Evolutionary conservation across 2,888 invertebrate genomes (phyloP).

Genomic region (Limnephilus marmoratus): DNA sequence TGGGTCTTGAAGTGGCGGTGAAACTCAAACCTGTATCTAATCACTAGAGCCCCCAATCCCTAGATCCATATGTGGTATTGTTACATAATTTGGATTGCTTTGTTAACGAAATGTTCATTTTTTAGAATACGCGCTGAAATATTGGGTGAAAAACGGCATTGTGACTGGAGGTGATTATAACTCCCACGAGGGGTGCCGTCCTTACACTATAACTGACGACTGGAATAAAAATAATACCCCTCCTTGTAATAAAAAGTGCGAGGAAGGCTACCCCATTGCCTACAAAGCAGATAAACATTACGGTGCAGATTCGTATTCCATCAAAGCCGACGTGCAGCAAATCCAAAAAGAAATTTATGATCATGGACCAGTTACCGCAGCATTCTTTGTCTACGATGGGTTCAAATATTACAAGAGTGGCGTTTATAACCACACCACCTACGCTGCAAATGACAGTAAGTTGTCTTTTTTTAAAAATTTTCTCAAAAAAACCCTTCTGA

Average conservation of each 20-base stretch:
- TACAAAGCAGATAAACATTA: slow-evolving; percentile 87
- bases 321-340: slow-evolving; percentile 79
- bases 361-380: slow-evolving; percentile 93
- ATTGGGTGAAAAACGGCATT: too few species aligned
- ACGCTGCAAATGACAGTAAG: slow-evolving; percentile 81
- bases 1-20: too few species aligned
- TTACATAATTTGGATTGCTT: too few species aligned
- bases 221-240: slow-evolving; percentile 78
- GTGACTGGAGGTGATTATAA: too few species aligned
- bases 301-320: slow-evolving; percentile 82
- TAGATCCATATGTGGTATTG: too few species aligned
- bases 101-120: too few species aligned
- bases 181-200: neutral
- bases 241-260: slow-evolving; percentile 84
- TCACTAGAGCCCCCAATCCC: too few species aligned
- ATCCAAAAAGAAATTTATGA: slow-evolving; percentile 90
- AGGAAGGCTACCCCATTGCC: slow-evolving; percentile 80
- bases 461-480: neutral
- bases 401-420: slow-evolving; percentile 90
- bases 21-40: too few species aligned
- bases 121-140: too few species aligned
- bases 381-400: slow-evolving; percentile 92
- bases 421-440: slow-evolving; percentile 79
- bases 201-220: neutral
- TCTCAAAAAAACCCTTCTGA: too few species aligned